phyloP scores from a whole-genome alignment of 2,888 invertebrate species.

The Epinotia bilunana region DNA sequence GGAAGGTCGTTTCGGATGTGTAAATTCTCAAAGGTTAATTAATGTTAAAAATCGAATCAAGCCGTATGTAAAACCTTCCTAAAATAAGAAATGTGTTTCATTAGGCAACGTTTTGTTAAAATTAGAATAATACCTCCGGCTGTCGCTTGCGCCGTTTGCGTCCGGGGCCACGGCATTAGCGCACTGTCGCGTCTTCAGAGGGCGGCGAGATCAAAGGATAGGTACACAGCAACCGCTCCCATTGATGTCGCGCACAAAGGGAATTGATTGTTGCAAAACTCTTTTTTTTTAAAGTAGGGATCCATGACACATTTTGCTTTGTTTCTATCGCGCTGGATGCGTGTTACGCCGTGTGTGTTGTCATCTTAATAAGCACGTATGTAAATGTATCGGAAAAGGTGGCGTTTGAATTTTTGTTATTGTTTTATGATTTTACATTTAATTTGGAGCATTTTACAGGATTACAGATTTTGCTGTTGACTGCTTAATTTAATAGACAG shows the following conservation, averaged over 20 bases:
- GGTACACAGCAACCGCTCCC: conserved; percentile 82
- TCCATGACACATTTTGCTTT: conserved; percentile 74
- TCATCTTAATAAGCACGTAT: conserved; percentile 42
- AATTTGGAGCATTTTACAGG: neutral
- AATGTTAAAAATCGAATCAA: neutral
- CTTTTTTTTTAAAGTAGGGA: conserved; percentile 71
- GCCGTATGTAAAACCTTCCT: neutral
- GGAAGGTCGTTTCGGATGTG: neutral
- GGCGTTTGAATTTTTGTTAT: neutral
- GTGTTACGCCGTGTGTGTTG: conserved; percentile 50
- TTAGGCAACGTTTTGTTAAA: conserved; percentile 38
- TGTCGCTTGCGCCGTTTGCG: conserved; percentile 67
- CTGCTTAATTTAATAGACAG: neutral
- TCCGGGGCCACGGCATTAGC: conserved; percentile 74
- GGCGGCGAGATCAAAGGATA: conserved; percentile 84
- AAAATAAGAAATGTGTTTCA: neutral
- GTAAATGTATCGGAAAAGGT: conserved; percentile 12
- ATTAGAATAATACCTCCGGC: conserved; percentile 44
- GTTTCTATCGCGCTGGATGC: conserved; percentile 57
- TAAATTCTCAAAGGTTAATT: neutral
- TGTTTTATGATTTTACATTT: neutral
- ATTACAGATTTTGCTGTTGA: neutral
- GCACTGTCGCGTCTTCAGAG: conserved; percentile 82
- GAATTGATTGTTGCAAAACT: conserved; percentile 84
- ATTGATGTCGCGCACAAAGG: conserved; percentile 84